Percentiles rank a stretch among this genome's conserved stretches.
These are phyloP conservation scores for Megaustenia siamemsis DNA, from an alignment of 2,888 invertebrate genomes.

Conservation along the genomic window DNA sequence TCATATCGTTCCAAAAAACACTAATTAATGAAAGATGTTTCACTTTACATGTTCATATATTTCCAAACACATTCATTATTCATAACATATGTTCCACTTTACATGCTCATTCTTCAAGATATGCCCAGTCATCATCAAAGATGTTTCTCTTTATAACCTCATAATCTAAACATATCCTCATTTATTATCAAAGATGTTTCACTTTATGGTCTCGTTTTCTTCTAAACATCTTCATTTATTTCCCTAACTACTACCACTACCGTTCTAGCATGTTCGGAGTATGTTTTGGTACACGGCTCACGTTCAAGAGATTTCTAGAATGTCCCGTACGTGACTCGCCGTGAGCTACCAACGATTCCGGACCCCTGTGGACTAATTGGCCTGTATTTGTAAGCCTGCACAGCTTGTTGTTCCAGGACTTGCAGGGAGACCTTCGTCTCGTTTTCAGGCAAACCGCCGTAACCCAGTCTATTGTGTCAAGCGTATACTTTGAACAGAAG, in stretches of 20 bases:
- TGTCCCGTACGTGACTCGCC: conserved; percentile 34
- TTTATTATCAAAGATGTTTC: neutral
- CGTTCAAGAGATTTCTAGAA: conserved; percentile 36
- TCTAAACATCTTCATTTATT: neutral
- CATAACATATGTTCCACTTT: too few species aligned
- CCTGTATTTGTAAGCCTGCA: conserved; percentile 36
- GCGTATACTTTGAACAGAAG: conserved; percentile 5
- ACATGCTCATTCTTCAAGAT: too few species aligned
- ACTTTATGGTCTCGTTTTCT: neutral
- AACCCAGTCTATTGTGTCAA: conserved; percentile 22
- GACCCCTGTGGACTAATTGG: conserved; percentile 43
- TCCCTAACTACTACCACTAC: neutral
- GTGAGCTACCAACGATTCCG: conserved; percentile 5
- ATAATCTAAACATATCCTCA: too few species aligned
- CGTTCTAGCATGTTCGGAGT: neutral
- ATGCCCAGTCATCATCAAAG: neutral
- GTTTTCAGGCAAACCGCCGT: conserved; percentile 19
- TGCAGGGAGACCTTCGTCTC: conserved; percentile 37
- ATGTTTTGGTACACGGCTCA: conserved; percentile 32
- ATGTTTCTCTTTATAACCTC: too few species aligned
- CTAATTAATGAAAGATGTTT: too few species aligned
- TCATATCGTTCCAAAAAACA: too few species aligned
- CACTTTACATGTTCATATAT: too few species aligned
- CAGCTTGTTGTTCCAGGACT: conserved; percentile 39
- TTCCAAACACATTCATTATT: too few species aligned